These are phyloP conservation scores for Origma solitaria DNA, from an alignment of 2,113 vertebrate species.

Conservation along the genomic window DNA sequence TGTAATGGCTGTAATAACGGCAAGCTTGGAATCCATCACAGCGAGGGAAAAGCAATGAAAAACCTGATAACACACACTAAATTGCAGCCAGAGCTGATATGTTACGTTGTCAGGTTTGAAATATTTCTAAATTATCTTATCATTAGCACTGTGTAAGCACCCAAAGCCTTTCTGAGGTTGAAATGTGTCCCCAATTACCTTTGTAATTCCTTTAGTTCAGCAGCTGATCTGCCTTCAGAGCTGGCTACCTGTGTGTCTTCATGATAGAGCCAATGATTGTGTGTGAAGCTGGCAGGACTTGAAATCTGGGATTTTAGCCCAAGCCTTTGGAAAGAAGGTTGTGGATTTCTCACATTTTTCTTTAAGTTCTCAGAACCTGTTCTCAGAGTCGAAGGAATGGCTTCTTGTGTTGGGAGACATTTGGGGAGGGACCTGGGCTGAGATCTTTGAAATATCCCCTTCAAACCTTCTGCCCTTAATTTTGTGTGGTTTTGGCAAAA, in stretches of 20 bases:
- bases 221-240: neutral
- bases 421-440: neutral
- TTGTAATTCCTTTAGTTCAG: neutral
- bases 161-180: neutral
- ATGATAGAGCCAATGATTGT: rapidly evolving
- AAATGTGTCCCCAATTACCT: neutral
- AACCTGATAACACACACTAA: conserved; percentile 34
- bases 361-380: neutral
- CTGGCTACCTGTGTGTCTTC: rapidly evolving
- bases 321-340: neutral
- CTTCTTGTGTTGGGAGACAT: neutral
- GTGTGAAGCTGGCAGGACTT: neutral
- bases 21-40: conserved; percentile 39
- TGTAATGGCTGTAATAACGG: conserved; percentile 56
- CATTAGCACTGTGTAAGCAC: neutral
- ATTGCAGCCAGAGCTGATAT: conserved; percentile 9
- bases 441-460: neutral
- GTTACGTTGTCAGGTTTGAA: conserved; percentile 42
- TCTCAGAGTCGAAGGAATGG: neutral
- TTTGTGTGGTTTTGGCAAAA: neutral
- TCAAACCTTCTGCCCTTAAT: neutral
- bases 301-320: neutral
- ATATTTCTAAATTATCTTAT: conserved; percentile 55
- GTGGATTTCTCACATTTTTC: neutral
- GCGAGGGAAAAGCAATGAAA: conserved; percentile 9